phyloP scores from a whole-genome alignment of 1,140 invertebrate species.

The Arctopsyche grandis region DNA sequence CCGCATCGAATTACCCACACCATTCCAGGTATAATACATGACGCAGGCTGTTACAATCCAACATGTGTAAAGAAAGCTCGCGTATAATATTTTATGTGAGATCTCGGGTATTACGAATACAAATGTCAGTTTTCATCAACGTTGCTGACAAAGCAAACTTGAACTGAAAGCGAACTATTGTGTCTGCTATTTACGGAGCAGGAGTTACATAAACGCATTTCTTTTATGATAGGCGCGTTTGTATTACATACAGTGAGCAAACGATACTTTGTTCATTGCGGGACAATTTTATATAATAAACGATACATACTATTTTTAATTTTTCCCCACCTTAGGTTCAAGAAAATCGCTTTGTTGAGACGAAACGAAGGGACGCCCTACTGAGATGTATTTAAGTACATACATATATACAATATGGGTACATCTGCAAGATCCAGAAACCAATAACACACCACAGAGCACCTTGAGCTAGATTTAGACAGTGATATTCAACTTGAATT shows the following conservation, averaged over 20 bases:
- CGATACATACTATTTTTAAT: no score
- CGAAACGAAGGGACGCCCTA: neutral
- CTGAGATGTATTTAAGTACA: no score
- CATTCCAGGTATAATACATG: no score
- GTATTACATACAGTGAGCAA: no score
- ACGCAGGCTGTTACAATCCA: no score
- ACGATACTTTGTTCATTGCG: no score
- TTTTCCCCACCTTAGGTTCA: neutral
- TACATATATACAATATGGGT: no score
- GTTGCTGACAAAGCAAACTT: conserved; percentile 19
- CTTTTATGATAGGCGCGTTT: neutral
- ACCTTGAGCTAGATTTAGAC: neutral
- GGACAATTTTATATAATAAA: no score
- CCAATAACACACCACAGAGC: conserved; percentile 21
- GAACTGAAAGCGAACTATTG: conserved; percentile 26
- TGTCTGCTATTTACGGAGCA: conserved; percentile 13
- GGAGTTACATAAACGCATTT: conserved; percentile 5
- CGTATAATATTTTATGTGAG: neutral
- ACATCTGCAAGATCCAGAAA: conserved; percentile 22
- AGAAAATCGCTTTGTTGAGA: conserved; percentile 20
- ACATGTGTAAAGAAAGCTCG: no score
- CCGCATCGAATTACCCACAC: neutral
- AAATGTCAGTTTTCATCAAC: conserved; percentile 31
- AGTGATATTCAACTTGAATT: neutral
- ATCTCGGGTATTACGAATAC: conserved; percentile 12